Evolutionary conservation across 2,797 vertebrate species (phyloP).

Genomic region (Coregonus sp.): DNA sequence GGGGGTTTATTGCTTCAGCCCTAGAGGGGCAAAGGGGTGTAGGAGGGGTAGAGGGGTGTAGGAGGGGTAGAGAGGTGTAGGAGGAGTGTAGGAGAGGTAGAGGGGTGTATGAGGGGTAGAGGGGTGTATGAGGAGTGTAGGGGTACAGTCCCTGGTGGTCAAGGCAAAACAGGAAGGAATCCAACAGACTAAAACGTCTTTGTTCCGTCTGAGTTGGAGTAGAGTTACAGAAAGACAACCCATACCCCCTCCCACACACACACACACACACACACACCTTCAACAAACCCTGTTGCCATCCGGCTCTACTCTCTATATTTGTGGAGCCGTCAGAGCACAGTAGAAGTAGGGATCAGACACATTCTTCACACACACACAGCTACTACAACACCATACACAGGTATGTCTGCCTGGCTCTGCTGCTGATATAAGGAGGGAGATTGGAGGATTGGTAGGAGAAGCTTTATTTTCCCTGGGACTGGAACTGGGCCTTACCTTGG

Average conservation of each 20-base stretch:
- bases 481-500: slow-evolving; percentile 34
- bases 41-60: too few species aligned
- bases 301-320: slow-evolving; percentile 63
- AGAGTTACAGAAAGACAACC: background rate
- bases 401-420: background rate
- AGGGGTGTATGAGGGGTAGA: background rate
- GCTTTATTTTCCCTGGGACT: slow-evolving; percentile 67
- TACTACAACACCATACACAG: too few species aligned
- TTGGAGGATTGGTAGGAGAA: slow-evolving; percentile 21
- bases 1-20: too few species aligned
- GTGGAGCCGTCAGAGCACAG: slow-evolving; percentile 67
- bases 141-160: slow-evolving; percentile 49
- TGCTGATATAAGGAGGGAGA: slow-evolving; percentile 52
- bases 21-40: too few species aligned
- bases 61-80: background rate
- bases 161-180: slow-evolving; percentile 59
- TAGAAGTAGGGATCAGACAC: slow-evolving; percentile 61
- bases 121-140: slow-evolving; percentile 45
- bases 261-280: slow-evolving; percentile 25
- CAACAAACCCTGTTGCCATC: slow-evolving; percentile 48
- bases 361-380: slow-evolving; percentile 53
- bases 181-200: slow-evolving; percentile 34
- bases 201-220: slow-evolving; percentile 33
- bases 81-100: too few species aligned
- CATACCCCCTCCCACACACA: background rate